Conservation (phyloP, 2,888 invertebrate genomes). For the Scaptomyza cyrtandrae region DNA sequence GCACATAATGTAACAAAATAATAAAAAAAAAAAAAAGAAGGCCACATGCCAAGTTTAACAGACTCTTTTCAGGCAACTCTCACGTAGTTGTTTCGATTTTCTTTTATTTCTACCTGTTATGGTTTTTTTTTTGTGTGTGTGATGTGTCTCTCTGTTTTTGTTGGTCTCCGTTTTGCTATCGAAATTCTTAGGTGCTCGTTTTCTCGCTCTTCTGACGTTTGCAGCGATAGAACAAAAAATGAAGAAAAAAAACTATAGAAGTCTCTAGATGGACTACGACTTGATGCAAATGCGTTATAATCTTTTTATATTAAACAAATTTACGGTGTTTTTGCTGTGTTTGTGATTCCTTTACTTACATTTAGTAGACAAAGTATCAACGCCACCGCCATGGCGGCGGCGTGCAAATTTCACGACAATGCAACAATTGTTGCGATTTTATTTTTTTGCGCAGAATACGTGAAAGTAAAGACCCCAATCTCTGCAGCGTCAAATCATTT, state of each 20-base stretch:
- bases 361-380: slow-evolving; percentile 23
- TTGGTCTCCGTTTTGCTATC: slow-evolving; percentile 47
- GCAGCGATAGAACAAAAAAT: background rate
- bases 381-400: slow-evolving; percentile 59
- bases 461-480: background rate
- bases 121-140: background rate
- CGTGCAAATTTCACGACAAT: slow-evolving; percentile 16
- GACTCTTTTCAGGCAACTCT: background rate
- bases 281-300: background rate
- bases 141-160: slow-evolving; percentile 48
- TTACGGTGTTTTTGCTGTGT: background rate
- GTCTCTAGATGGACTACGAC: background rate
- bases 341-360: slow-evolving; percentile 35
- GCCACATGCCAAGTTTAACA: slow-evolving; percentile 11
- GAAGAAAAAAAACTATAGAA: slow-evolving; percentile 16
- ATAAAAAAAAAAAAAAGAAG: slow-evolving; percentile 4
- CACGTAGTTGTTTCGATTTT: background rate
- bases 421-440: slow-evolving; percentile 2
- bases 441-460: too few species aligned
- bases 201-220: slow-evolving; percentile 8
- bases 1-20: slow-evolving; percentile 12
- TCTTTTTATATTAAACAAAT: background rate
- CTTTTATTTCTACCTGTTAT: background rate
- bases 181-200: slow-evolving; percentile 33
- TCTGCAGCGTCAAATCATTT: background rate